phyloP scores from a whole-genome alignment of 2,113 vertebrate species.

The Galemys pyrenaicus region DNA sequence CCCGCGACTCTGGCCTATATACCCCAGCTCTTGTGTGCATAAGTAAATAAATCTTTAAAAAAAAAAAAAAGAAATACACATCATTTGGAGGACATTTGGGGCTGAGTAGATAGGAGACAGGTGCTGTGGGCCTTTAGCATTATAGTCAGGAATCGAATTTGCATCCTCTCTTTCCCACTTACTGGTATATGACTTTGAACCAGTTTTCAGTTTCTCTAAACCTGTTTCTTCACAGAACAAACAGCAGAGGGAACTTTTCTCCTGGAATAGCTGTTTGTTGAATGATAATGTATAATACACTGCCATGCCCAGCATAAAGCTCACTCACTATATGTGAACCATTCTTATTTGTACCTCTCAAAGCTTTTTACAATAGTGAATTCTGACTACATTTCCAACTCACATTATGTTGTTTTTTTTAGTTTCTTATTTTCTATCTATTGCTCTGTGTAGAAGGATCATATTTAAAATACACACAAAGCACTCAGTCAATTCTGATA shows the following conservation, averaged over 20 bases:
- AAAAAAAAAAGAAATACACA: too few relatives aligned
- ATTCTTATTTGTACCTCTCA: neutral
- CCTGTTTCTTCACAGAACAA: neutral
- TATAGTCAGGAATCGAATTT: neutral
- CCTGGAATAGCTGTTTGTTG: neutral
- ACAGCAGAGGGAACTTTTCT: neutral
- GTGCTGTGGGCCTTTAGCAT: neutral
- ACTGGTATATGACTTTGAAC: neutral
- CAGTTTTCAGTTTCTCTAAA: neutral
- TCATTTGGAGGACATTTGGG: neutral
- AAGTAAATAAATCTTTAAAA: too few relatives aligned
- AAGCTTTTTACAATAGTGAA: neutral
- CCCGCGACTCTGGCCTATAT: too few relatives aligned
- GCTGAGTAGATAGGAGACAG: neutral
- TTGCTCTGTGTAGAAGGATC: neutral
- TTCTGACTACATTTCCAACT: neutral
- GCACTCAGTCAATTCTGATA: neutral
- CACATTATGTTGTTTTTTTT: neutral
- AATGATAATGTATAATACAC: neutral
- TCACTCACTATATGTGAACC: neutral
- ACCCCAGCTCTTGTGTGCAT: too few relatives aligned
- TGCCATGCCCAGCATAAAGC: neutral
- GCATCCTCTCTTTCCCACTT: neutral
- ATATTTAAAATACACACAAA: neutral
- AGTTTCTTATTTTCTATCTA: neutral